Evolutionary conservation across 2,113 vertebrate species (phyloP).

Genomic region (Nothocercus julius): DNA sequence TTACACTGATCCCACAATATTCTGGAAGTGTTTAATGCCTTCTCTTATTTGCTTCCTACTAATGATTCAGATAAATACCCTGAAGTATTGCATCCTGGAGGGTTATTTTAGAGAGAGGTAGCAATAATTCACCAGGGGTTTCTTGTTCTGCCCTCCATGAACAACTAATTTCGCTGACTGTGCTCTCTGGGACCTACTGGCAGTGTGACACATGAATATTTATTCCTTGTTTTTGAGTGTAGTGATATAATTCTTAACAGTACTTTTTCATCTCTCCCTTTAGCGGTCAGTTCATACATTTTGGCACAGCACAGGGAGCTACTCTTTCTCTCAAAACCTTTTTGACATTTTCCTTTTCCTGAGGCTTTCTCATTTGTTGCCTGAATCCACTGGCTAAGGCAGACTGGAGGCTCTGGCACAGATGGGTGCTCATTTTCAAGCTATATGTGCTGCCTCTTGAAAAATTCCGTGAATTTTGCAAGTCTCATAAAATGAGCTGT

Average conservation of each 20-base stretch:
- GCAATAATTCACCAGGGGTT: neutral
- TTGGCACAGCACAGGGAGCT: neutral
- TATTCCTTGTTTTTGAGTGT: neutral
- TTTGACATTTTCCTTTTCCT: neutral
- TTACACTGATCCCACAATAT: neutral
- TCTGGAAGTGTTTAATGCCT: neutral
- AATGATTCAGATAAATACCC: neutral
- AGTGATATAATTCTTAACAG: neutral
- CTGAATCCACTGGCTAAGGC: slow-evolving; percentile 3
- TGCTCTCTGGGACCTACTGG: neutral
- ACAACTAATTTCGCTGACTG: neutral
- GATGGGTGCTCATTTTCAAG: slow-evolving; percentile 37
- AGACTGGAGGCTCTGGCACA: neutral
- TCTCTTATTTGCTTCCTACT: neutral
- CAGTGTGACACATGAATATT: neutral
- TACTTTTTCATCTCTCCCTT: neutral
- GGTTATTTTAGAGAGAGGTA: neutral
- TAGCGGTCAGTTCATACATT: neutral
- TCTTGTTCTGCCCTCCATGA: neutral
- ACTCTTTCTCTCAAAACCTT: neutral
- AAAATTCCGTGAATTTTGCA: slow-evolving; percentile 49
- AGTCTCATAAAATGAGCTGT: slow-evolving; percentile 63
- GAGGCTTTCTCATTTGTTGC: neutral
- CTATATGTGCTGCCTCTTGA: slow-evolving; percentile 20
- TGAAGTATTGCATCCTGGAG: neutral